Evolutionary conservation across 2,888 invertebrate species (phyloP), one percentile per base, ranked within the genome.

Genomic region (Thecocarcelia acutangulata): DNA sequence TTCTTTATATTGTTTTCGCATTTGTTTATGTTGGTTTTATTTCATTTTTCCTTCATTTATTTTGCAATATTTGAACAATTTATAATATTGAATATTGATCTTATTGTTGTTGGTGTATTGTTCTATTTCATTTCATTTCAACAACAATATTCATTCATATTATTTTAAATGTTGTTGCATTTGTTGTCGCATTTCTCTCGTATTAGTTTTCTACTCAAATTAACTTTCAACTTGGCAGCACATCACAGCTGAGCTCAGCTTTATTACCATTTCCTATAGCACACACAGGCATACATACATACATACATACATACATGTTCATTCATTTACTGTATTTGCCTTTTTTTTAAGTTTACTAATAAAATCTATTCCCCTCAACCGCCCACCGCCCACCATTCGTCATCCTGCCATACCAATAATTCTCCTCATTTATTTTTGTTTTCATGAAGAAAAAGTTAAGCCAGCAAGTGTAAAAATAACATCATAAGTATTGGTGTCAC

Each of bases 211-310:
- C n/a, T 37, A 12, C 19, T 63, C 72, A 78, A 82, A 78, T 82
- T 82, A 82, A 82, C 82, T 82, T 82, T 78, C 59, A 74, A 75
- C 74, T 74, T 82, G 78, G 82, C 78, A 73, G 66, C 78, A 69
- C 19, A 63, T 61, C 37, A 44, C 69, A 82, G 70, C 70, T 74
- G 69, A 64, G 77, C 64, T 74, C 13, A 46, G 44, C 13, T 61
- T 52, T 69, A 54, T 61, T 59, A 33, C 19, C 46, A 75, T 66
- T 66, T 66, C 28, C 56, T 58, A 21, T 15, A 15, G 9, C 28
- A 28, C 6, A 28, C 28, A 28, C 28, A 28, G 3, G 28, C 33
- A 33, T 33, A 33, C 33, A 9, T 33, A 8, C 33, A 33, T 33
- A 1, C 33, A 33, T 33, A 6, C 9, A 8, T 17, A 19, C 19